Conservation (phyloP, 2,888 invertebrate species). For the Rhynchonema sp. region DNA sequence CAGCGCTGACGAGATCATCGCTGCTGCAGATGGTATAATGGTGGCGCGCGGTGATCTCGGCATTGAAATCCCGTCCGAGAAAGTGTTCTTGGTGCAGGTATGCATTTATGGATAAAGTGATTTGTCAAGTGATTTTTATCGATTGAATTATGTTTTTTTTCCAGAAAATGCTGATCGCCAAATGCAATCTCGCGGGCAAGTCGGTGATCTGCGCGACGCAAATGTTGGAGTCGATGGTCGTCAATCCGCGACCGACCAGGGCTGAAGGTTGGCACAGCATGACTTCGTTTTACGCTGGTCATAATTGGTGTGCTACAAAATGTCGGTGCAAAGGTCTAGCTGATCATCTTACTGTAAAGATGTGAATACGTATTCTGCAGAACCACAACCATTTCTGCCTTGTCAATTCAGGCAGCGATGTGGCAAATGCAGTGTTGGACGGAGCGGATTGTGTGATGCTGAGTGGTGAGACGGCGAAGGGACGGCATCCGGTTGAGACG, state of each 20-base stretch:
- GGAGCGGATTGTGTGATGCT: slow-evolving; percentile 97
- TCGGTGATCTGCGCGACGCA: slow-evolving; percentile 84
- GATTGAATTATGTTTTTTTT: no score
- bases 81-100: slow-evolving; percentile 68
- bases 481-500: slow-evolving; percentile 76
- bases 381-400: neutral
- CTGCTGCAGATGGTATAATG: slow-evolving; percentile 87
- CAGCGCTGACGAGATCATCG: slow-evolving; percentile 73
- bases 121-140: no score
- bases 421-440: slow-evolving; percentile 89
- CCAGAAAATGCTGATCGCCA: slow-evolving; percentile 78
- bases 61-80: slow-evolving; percentile 92
- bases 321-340: no score
- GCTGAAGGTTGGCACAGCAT: no score
- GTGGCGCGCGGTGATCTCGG: slow-evolving; percentile 92
- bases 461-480: slow-evolving; percentile 92
- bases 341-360: neutral
- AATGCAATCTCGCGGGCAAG: slow-evolving; percentile 81
- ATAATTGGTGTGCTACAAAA: no score
- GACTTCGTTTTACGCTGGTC: no score
- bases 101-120: neutral
- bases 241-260: slow-evolving; percentile 80
- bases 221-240: slow-evolving; percentile 94
- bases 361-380: neutral
- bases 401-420: slow-evolving; percentile 36